Percentiles rank a stretch among this genome's conserved stretches.
Conservation (phyloP, 1,140 invertebrate genomes). For the Parasteatoda tepidariorum region DNA sequence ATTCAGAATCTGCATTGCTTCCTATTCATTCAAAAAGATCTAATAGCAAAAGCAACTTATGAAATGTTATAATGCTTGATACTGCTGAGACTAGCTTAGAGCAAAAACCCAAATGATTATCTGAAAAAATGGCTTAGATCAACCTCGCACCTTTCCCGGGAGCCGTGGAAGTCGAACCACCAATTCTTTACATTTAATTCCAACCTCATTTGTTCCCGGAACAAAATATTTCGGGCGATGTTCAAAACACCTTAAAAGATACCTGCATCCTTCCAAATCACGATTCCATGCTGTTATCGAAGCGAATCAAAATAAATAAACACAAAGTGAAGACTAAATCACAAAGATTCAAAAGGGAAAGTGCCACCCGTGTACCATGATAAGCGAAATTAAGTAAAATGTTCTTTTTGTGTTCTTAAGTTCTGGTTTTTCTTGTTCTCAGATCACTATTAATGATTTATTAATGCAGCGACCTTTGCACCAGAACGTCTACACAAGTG, state of each 20-base stretch:
- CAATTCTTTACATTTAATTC: not conserved
- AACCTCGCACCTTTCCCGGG: not conserved
- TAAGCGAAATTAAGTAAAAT: constrained; percentile 30
- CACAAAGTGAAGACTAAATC: not conserved
- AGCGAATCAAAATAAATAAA: constrained; percentile 24
- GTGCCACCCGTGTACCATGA: not conserved
- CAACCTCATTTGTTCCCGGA: constrained; percentile 22
- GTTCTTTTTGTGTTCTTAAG: constrained; percentile 14
- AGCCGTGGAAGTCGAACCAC: constrained; percentile 9
- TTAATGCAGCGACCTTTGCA: constrained; percentile 49
- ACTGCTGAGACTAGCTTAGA: too few relatives aligned
- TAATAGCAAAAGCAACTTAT: too few relatives aligned
- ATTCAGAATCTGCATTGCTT: too few relatives aligned
- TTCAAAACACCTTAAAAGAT: not conserved
- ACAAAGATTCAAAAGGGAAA: not conserved
- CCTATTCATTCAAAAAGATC: too few relatives aligned
- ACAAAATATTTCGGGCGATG: not conserved
- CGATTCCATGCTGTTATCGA: not conserved
- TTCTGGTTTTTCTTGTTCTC: constrained; percentile 54
- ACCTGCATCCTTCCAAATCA: not conserved
- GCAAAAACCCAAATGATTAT: not conserved
- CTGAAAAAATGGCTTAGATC: not conserved
- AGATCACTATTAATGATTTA: constrained; percentile 52
- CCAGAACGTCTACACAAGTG: not conserved
- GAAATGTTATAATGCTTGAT: too few relatives aligned